Evolutionary conservation across 2,797 vertebrate genomes (phyloP).

Genomic region (Denticeps clupeoides): DNA sequence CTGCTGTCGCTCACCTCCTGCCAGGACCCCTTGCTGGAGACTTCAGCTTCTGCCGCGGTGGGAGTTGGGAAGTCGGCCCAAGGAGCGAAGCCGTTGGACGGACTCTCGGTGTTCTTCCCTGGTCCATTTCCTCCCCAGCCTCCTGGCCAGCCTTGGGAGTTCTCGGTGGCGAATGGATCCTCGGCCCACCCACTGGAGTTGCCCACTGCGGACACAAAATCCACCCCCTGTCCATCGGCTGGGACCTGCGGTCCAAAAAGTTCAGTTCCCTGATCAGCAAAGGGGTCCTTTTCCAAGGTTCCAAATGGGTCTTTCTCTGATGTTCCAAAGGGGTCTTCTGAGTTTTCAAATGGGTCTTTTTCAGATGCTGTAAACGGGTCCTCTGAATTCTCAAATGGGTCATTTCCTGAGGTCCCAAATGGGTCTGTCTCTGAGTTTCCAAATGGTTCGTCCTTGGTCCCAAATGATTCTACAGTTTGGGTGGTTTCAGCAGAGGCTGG

Average conservation of each 20-base stretch:
- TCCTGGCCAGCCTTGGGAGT: conserved; percentile 36
- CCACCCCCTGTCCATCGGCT: conserved; percentile 3
- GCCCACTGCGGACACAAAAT: conserved; percentile 10
- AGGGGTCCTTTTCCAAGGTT: neutral
- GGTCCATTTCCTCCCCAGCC: conserved; percentile 49
- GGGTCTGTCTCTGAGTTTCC: conserved; percentile 17
- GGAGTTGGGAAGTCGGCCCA: conserved; percentile 47
- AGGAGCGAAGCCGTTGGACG: conserved; percentile 43
- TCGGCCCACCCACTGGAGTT: conserved; percentile 32
- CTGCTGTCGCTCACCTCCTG: conserved; percentile 46
- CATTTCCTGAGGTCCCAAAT: conserved; percentile 17
- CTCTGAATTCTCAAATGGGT: conserved; percentile 13
- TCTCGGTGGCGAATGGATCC: conserved; percentile 46
- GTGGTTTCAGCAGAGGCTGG: conserved; percentile 6
- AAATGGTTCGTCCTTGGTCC: conserved; percentile 15
- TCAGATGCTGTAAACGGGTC: neutral
- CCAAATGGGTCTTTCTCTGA: conserved; percentile 6
- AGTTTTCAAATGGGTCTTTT: neutral
- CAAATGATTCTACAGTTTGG: conserved; percentile 18
- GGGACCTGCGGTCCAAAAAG: neutral
- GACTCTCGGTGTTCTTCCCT: conserved; percentile 39
- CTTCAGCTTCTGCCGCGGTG: conserved; percentile 36
- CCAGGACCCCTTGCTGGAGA: conserved; percentile 34
- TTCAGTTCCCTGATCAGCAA: neutral
- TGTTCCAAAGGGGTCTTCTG: conserved; percentile 7